Conservation (phyloP, 2,888 invertebrate species). For the Tipula unca region DNA sequence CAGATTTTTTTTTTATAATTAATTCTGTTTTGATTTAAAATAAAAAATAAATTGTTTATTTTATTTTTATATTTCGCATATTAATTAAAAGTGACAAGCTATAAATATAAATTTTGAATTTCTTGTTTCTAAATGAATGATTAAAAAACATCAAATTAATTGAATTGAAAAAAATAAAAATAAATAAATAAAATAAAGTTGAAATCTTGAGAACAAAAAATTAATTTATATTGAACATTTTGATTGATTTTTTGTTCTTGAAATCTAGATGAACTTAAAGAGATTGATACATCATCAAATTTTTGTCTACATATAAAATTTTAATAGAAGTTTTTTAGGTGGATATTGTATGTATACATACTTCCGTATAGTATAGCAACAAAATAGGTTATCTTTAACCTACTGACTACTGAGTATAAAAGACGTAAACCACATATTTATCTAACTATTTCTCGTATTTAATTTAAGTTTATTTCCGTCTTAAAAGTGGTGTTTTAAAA, state of each 20-base stretch:
- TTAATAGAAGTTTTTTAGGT: not conserved
- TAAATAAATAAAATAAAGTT: not conserved
- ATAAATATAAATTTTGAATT: not conserved
- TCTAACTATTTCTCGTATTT: not conserved
- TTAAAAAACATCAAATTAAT: not conserved
- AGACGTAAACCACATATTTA: not conserved
- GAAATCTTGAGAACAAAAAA: not conserved
- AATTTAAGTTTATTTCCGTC: not conserved
- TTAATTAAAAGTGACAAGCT: constrained; percentile 8
- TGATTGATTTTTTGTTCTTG: not conserved
- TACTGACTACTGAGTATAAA: not conserved
- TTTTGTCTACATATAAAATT: not conserved
- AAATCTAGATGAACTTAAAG: not conserved
- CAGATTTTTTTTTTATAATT: not conserved
- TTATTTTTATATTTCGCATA: not conserved
- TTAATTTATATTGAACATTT: not conserved
- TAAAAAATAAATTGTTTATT: not conserved
- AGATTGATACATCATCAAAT: not conserved
- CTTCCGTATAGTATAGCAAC: not conserved
- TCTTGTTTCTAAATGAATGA: not conserved
- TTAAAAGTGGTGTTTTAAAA: not conserved
- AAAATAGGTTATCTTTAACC: not conserved
- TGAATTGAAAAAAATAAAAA: not conserved
- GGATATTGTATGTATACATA: not conserved
- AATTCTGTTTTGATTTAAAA: not conserved